phyloP scores from a whole-genome alignment of 2,113 vertebrate genomes.

The Gadus chalcogrammus region DNA sequence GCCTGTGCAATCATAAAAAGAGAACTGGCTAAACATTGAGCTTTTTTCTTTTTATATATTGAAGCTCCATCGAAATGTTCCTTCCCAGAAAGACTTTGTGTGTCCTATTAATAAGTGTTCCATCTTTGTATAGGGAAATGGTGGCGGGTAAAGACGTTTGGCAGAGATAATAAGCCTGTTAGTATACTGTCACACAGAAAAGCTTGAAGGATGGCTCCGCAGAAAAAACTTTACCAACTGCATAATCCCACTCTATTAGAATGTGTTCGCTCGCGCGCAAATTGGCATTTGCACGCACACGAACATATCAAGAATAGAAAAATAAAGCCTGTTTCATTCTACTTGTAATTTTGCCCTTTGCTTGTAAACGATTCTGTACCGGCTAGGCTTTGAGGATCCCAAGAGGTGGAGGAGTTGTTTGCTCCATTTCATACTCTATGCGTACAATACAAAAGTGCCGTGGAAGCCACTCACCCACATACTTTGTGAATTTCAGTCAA shows the following conservation, averaged over 20 bases:
- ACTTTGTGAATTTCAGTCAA: not conserved
- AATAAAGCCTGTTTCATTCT: conserved; percentile 29
- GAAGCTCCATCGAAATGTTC: conserved; percentile 37
- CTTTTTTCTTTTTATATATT: conserved; percentile 37
- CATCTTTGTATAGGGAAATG: conserved; percentile 12
- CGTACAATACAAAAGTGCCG: conserved; percentile 15
- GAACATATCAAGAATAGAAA: not conserved
- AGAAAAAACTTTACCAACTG: conserved; percentile 34
- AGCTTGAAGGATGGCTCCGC: conserved; percentile 4
- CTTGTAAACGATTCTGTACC: conserved; percentile 40
- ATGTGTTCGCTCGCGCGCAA: not conserved
- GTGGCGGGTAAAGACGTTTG: conserved; percentile 10
- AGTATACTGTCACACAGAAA: conserved; percentile 19
- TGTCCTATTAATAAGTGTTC: not conserved
- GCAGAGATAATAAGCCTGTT: conserved; percentile 17
- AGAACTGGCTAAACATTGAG: conserved; percentile 37
- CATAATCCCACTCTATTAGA: conserved; percentile 29
- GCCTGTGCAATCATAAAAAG: conserved; percentile 42
- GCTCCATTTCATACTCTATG: conserved; percentile 12
- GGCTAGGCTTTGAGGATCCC: conserved; percentile 24
- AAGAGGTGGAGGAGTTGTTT: conserved; percentile 23
- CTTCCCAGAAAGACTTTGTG: conserved; percentile 28
- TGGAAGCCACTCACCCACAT: conserved; percentile 29
- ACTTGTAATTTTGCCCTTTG: conserved; percentile 15
- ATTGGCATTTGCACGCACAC: not conserved